Evolutionary conservation across 2,888 invertebrate species (phyloP).

Genomic region (Odontomyia ornata): DNA sequence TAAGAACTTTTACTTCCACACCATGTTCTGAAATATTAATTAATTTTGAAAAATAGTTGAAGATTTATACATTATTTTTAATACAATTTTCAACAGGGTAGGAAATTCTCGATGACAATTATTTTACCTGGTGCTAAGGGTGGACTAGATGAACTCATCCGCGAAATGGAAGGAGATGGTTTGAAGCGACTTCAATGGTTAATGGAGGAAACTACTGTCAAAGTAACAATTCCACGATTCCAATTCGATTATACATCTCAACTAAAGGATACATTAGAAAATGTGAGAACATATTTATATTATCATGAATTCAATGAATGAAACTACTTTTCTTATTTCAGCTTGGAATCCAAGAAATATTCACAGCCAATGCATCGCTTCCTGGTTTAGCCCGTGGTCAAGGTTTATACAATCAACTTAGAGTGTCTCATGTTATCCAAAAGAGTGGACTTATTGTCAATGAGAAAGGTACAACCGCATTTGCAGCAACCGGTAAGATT

Average conservation of each 20-base stretch:
- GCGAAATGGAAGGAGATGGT: conserved; percentile 67
- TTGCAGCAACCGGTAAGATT: conserved; percentile 69
- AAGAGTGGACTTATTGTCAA: conserved; percentile 80
- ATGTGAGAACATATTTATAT: conserved; percentile 64
- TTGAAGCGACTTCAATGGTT: conserved; percentile 69
- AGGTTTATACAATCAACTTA: conserved; percentile 65
- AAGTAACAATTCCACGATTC: conserved; percentile 77
- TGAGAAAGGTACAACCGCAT: conserved; percentile 78
- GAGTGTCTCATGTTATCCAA: conserved; percentile 77
- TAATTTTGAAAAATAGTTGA: too few relatives aligned
- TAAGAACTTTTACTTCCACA: too few relatives aligned
- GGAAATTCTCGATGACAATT: conserved; percentile 78
- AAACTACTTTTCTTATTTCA: conserved; percentile 55
- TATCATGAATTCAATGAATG: conserved; percentile 6
- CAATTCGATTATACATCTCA: conserved; percentile 75
- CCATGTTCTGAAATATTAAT: too few relatives aligned
- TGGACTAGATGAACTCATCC: conserved; percentile 70
- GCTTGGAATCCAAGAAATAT: conserved; percentile 78
- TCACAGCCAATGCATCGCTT: conserved; percentile 75
- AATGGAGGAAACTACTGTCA: conserved; percentile 70
- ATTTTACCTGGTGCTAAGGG: conserved; percentile 73
- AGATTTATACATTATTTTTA: too few relatives aligned
- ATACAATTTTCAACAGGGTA: conserved; percentile 67
- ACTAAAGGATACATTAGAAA: conserved; percentile 69
- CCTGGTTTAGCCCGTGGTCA: conserved; percentile 73